Evolutionary conservation across 2,113 vertebrate species (phyloP), one percentile per base, ranked within the genome.

Genomic region (Stegastes partitus): DNA sequence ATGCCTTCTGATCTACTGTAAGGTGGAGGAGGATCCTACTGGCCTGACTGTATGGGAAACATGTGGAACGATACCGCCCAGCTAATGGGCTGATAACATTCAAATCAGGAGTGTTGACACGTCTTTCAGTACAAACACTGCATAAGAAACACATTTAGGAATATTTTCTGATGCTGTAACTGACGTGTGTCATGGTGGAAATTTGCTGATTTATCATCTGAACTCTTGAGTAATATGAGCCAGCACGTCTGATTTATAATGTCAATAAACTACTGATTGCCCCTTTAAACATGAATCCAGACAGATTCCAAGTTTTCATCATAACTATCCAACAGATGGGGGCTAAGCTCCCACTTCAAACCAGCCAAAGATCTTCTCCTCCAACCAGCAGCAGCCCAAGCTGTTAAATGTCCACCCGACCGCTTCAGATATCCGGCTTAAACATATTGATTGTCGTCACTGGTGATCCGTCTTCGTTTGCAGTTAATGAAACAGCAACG

Each of bases 361-460:
- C 26, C 51, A 19, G 49, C 62, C 49, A 2, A 14, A n/a, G 12
- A 68, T 4, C 7, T 39, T 74, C 15, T 82, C 39, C 44, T 68
- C n/a, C 28, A 19, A 62, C 11, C 0, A 31, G 22, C 74, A 74
- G 56, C 42, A 51, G 51, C 34, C 55, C 4, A 68, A 62, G 63
- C 71, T 57, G 15, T 47, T 68, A 21, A 39, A 56, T 26, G 37
- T 79, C 74, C 68, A 12, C 12, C 18, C 0, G 11, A 34, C 19
- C 14, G 1, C 18, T 11, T 2, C 44, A 61, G 19, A 61, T 16
- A 31, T 74, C 74, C 12, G 10, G 22, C 31, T 45, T 21, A 1
- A 64, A 54, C 49, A n/a, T 84, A 86, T 79, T 82, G 85, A 89
- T 85, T 71, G 42, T 21, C 15, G 16, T 50, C 59, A 18, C 55